Percentiles rank a stretch among this genome's conserved stretches.
Evolutionary conservation across 1,140 invertebrate species (phyloP).

Genomic region (Branchinecta lindahli): DNA sequence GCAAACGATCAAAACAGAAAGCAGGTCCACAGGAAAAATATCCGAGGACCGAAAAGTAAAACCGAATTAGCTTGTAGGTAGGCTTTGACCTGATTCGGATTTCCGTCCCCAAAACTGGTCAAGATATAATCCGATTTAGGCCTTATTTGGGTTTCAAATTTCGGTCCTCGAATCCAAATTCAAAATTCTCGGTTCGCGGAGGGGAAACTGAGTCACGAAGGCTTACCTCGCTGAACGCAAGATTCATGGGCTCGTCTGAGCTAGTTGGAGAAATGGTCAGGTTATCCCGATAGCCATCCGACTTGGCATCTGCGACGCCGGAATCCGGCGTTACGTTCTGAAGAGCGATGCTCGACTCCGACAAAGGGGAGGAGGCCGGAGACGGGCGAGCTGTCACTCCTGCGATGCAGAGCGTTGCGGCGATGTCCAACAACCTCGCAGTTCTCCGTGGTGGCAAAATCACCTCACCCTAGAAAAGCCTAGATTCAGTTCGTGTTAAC

Average conservation of each 20-base stretch:
- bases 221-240: slow-evolving; percentile 11
- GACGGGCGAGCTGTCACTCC: slow-evolving; percentile 10
- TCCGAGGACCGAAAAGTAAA: no score
- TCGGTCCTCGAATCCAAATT: no score
- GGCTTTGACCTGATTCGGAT: no score
- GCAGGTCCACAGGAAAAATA: no score
- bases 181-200: no score
- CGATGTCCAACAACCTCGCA: slow-evolving; percentile 18
- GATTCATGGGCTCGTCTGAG: slow-evolving; percentile 13
- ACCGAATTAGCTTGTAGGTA: no score
- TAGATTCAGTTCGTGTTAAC: no score
- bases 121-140: no score
- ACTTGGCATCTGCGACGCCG: neutral
- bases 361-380: neutral
- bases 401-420: slow-evolving; percentile 19
- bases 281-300: neutral
- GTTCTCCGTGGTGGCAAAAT: slow-evolving; percentile 20
- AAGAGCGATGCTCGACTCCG: neutral
- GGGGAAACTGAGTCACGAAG: no score
- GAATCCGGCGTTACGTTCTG: neutral
- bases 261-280: neutral
- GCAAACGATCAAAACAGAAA: no score
- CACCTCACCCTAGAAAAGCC: slow-evolving; percentile 15
- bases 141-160: no score
- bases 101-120: no score